Percentiles rank a stretch among this genome's conserved stretches.
These are phyloP conservation scores for Cavia porcellus DNA, from an alignment of 2,113 vertebrate genomes.

Conservation along the genomic window DNA sequence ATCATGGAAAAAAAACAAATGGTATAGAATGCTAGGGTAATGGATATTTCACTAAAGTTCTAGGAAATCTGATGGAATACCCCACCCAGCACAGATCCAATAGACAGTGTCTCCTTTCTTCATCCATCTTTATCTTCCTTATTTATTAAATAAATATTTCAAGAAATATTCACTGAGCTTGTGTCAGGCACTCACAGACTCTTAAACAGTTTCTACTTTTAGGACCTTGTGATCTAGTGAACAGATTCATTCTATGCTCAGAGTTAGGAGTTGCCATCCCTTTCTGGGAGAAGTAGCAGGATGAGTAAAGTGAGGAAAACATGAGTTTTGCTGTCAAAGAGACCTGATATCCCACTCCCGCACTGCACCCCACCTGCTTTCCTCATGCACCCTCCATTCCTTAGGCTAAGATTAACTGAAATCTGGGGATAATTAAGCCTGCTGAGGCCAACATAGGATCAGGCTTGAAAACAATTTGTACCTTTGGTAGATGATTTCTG, in stretches of 20 bases:
- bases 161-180: neutral
- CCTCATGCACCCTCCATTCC: neutral
- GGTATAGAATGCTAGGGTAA: neutral
- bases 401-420: neutral
- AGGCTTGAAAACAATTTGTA: neutral
- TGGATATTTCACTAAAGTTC: neutral
- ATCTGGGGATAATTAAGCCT: neutral
- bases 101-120: neutral
- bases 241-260: neutral
- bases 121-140: neutral
- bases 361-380: neutral
- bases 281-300: neutral
- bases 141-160: neutral
- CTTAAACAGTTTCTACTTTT: neutral
- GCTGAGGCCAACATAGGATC: neutral
- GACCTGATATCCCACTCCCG: neutral
- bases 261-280: neutral
- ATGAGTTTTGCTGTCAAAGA: neutral
- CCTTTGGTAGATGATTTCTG: neutral
- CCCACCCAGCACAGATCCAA: neutral
- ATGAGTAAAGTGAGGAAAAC: neutral
- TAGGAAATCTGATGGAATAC: neutral
- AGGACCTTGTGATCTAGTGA: neutral
- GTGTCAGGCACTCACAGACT: neutral
- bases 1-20: neutral